phyloP scores from a whole-genome alignment of 2,113 vertebrate species.

The Dermatemys mawii region DNA sequence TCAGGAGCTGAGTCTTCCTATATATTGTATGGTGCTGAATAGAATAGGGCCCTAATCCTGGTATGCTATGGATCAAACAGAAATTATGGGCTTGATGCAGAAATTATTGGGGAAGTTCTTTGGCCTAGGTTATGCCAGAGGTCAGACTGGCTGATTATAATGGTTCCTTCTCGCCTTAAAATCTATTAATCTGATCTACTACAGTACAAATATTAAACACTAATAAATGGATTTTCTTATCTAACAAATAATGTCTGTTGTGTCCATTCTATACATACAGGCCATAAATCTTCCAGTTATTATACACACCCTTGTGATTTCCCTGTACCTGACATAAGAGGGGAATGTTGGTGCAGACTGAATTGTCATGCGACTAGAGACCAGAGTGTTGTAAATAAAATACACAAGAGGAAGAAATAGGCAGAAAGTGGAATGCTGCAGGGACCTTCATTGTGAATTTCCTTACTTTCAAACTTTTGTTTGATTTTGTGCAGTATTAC shows the following conservation, averaged over 20 bases:
- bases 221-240: background rate
- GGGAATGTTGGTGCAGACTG: background rate
- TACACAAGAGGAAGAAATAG: background rate
- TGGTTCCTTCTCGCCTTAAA: background rate
- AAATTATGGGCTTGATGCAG: background rate
- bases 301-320: background rate
- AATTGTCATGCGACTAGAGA: fast-evolving
- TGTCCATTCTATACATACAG: fast-evolving
- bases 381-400: fast-evolving
- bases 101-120: background rate
- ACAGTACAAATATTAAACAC: background rate
- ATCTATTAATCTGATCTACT: background rate
- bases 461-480: fast-evolving
- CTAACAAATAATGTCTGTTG: background rate
- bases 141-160: fast-evolving
- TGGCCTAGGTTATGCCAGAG: fast-evolving
- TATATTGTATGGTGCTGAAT: fast-evolving
- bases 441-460: fast-evolving
- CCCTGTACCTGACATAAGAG: background rate
- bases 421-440: background rate
- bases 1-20: background rate
- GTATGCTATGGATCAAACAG: fast-evolving
- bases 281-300: background rate
- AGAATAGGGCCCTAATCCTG: background rate
- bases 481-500: background rate